Base-by-base conservation (phyloP, 2,888 invertebrate species). In the Heteromurus nitidus region DNA sequence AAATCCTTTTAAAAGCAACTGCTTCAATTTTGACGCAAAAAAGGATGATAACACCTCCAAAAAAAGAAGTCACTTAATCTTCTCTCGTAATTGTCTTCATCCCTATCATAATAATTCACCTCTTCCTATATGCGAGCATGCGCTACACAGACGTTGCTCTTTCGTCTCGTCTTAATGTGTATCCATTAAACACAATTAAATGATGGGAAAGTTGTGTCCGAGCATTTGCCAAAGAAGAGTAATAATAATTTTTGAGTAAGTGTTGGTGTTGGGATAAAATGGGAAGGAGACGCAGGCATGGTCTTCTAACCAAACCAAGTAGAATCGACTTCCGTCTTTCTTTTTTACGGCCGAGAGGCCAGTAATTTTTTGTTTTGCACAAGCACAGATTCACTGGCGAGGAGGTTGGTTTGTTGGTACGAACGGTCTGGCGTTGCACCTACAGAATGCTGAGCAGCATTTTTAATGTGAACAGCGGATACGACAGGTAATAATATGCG, bases 311-410 rank as follows among this genome's bases (percentile, higher is more conserved):
- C 36, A 36, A 5, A 36, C 74, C 64, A 65, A 74, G 30, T n/a
- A 36, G 53, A 74, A 55, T 62, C 50, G 30, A 74, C 74, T 74
- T 74, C 74, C 74, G 74, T 65, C 74, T 74, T 74, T 74, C 65
- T 47, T 74, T 60, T 65, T 65, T 65, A 65, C 42, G 26, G 72
- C 60, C 72, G 60, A 72, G 72, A 28, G 62, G 72, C 47, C 60
- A 73, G 24, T n/a, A 30, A 11, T 9, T 50, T 18, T n/a, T n/a
- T 5, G 36, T 22, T 24, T 55, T 22, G 47, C 47, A 47, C 47
- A 11, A n/a, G n/a, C n/a, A n/a, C 11, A 47, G 47, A 47, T 47
- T 47, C n/a, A 47, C 47, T 47, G 47, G 3, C 7, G 47, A 36
- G 36, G 5, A 36, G 36, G 5, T 36, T 47, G n/a, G n/a, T 47